A percentile compares a stretch with the other conserved stretches of the same genome.
phyloP scores from a whole-genome alignment of 2,797 vertebrate genomes.

The Percopsis omiscomaycus region DNA sequence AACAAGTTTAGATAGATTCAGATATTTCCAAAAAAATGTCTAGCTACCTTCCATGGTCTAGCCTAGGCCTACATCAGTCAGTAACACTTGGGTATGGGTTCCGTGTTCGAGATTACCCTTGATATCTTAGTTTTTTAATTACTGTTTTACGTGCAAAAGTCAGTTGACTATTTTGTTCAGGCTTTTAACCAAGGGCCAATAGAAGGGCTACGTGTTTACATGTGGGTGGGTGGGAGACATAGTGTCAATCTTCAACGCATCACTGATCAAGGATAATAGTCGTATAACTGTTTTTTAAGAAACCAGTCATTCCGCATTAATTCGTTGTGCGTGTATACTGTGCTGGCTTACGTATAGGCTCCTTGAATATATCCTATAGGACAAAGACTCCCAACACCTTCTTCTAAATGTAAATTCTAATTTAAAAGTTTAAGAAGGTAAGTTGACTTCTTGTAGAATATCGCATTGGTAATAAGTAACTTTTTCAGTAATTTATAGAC shows the following conservation, averaged over 20 bases:
- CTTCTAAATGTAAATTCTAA: constrained; percentile 42
- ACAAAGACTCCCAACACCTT: constrained; percentile 50
- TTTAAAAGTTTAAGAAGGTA: constrained; percentile 17
- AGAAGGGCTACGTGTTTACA: constrained; percentile 56
- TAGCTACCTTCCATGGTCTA: background rate
- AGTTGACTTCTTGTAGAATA: constrained; percentile 30
- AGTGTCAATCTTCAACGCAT: constrained; percentile 78
- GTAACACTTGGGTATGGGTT: constrained; percentile 8
- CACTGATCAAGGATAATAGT: constrained; percentile 80
- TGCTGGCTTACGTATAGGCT: background rate
- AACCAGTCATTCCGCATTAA: constrained; percentile 85
- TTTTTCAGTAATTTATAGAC: too few species aligned
- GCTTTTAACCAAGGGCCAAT: constrained; percentile 67
- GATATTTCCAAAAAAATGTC: background rate
- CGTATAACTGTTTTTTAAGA: constrained; percentile 78
- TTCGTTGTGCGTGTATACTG: constrained; percentile 63
- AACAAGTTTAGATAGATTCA: too few species aligned
- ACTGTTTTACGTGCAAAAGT: constrained; percentile 41
- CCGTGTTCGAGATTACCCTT: constrained; percentile 15
- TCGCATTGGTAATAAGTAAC: constrained; percentile 12
- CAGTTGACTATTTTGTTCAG: constrained; percentile 42
- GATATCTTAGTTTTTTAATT: background rate
- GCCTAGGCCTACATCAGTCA: background rate
- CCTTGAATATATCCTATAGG: constrained; percentile 33
- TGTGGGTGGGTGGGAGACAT: constrained; percentile 71